Conservation (phyloP, 2,113 vertebrate species). For the Cyprinodon tularosa region DNA sequence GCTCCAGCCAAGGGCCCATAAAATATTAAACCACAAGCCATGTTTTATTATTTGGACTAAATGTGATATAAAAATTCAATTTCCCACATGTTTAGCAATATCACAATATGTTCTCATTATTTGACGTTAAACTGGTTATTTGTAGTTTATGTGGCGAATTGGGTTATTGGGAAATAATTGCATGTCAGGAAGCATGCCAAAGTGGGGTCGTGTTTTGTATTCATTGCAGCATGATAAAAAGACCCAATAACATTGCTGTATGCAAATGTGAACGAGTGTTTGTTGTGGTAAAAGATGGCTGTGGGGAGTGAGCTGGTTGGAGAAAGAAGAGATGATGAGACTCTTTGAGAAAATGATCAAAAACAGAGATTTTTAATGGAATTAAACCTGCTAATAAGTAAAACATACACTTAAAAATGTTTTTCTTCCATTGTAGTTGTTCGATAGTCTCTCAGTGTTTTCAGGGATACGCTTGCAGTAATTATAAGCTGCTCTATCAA, state of each 20-base stretch:
- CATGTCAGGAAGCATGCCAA: slow-evolving; percentile 55
- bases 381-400: background rate
- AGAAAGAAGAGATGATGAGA: slow-evolving; percentile 64
- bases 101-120: slow-evolving; percentile 29
- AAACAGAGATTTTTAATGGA: background rate
- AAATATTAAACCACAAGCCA: background rate
- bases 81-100: background rate
- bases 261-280: slow-evolving; percentile 38
- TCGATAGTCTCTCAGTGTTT: background rate
- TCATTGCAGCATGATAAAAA: slow-evolving; percentile 50
- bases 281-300: slow-evolving; percentile 32
- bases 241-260: slow-evolving; percentile 29
- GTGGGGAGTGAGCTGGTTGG: slow-evolving; percentile 52
- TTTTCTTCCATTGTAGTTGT: background rate
- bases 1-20: background rate
- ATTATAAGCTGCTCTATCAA: background rate
- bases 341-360: slow-evolving; percentile 48
- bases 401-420: background rate
- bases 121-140: slow-evolving; percentile 57
- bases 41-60: slow-evolving; percentile 2
- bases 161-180: slow-evolving; percentile 34
- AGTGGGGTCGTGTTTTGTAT: slow-evolving; percentile 35
- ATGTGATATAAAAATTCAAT: background rate
- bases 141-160: slow-evolving; percentile 26
- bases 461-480: background rate